Percentiles rank a stretch among this genome's conserved stretches.
These are phyloP conservation scores for Ochropleura plecta DNA, from an alignment of 2,888 invertebrate genomes.

Conservation along the genomic window DNA sequence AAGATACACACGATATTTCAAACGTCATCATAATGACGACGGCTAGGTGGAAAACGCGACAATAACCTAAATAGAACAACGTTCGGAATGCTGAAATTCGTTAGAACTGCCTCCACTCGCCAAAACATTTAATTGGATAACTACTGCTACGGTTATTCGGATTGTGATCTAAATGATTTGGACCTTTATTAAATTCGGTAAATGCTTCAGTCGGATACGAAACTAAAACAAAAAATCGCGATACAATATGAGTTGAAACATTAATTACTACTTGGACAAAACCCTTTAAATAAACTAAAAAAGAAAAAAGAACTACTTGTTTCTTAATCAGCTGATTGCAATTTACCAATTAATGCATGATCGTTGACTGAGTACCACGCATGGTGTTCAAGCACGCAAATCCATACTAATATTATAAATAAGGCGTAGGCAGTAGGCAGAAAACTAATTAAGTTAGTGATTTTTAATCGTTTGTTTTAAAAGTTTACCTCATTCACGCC, in stretches of 20 bases:
- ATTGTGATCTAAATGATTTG: conserved; percentile 18
- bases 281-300: no score
- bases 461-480: no score
- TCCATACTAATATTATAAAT: no score
- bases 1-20: conserved; percentile 38
- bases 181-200: conserved; percentile 23
- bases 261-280: conserved; percentile 23
- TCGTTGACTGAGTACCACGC: conserved; percentile 66
- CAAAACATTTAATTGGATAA: conserved; percentile 24
- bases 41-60: conserved; percentile 12
- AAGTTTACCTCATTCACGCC: no score
- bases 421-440: no score
- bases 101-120: conserved; percentile 11
- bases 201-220: background rate
- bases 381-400: conserved; percentile 47
- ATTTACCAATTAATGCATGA: conserved; percentile 69
- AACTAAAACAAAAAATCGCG: background rate
- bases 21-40: conserved; percentile 30
- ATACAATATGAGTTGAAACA: conserved; percentile 11
- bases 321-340: conserved; percentile 57
- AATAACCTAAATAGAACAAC: conserved; percentile 22
- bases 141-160: background rate
- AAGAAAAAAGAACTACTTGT: no score
- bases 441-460: no score
- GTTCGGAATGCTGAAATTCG: background rate